Base-by-base conservation (phyloP, 2,113 vertebrate species). In the Dissostichus mawsoni region DNA sequence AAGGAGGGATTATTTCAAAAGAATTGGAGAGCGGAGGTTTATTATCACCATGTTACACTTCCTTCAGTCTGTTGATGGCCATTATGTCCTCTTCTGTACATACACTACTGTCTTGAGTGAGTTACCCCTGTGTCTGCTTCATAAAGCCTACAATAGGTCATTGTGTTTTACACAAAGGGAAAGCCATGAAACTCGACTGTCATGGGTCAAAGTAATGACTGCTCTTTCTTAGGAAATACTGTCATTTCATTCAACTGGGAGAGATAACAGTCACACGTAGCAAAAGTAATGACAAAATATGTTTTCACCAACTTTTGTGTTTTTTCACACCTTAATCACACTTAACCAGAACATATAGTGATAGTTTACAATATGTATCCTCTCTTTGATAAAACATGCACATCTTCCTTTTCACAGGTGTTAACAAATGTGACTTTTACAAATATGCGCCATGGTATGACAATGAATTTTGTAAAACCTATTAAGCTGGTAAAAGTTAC, bases 11-110 rank as follows among this genome's bases (percentile, higher is more conserved):
- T 93, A 76, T 93, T 83, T 77, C 9, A 0, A 72, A 88, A 90
- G 85, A 92, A 93, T 91, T 79, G 89, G 89, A 84, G 90, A 89
- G 74, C 88, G 74, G 63, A 92, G 88, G 78, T 86, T 89, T 90
- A 92, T 93, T 91, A 93, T 90, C 87, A 88, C 83, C 61, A 64
- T 82, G 72, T 85, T 83, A 87, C 74, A 87, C 87, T 90, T 92
- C 87, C 85, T 90, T 59, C 59, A 81, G 75, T 82, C 70, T 87
- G 68, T 78, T 69, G 50, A 81, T 66, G 55, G 58, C 51, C 56
- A 86, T 89, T 86, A 80, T 89, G 79, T 78, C 20, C 68, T 67
- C 48, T 74, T 72, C 55, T 72, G 50, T 50, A 69, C 50, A 75
- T 71, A 80, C 68, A 77, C 65, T 55, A 56, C 56, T 85, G 76